A percentile compares a stretch with the other conserved stretches of the same genome.
Evolutionary conservation across 1,140 invertebrate species (phyloP).

Genomic region (Theocolax elegans): DNA sequence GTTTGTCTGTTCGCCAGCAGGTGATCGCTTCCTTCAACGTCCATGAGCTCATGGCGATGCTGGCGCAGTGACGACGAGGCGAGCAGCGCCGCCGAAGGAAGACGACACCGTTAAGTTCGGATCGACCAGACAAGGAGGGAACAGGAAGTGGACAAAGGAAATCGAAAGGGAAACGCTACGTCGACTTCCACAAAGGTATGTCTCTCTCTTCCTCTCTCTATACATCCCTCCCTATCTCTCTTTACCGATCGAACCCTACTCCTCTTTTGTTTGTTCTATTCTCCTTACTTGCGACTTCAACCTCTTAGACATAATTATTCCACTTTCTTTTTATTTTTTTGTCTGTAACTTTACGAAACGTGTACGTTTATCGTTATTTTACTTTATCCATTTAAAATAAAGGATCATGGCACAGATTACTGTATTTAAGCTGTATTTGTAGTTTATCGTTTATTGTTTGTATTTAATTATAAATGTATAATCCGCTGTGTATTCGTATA

Average conservation of each 20-base stretch:
- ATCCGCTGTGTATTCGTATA: no score
- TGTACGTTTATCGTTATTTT: not conserved
- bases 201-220: no score
- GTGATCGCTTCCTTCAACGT: not conserved
- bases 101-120: not conserved
- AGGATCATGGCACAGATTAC: no score
- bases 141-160: not conserved
- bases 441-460: no score
- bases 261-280: not conserved
- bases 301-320: not conserved
- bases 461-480: no score
- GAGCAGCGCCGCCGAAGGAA: not conserved
- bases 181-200: constrained; percentile 12
- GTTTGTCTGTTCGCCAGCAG: not conserved
- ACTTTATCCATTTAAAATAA: no score
- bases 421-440: no score
- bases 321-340: not conserved
- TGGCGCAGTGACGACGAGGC: not conserved
- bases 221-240: no score
- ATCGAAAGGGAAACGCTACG: not conserved
- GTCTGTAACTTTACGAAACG: not conserved
- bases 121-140: not conserved
- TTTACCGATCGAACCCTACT: not conserved
- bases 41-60: not conserved
- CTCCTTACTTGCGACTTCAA: not conserved